phyloP scores from a whole-genome alignment of 2,888 invertebrate species.

The Lobophora halterata region DNA sequence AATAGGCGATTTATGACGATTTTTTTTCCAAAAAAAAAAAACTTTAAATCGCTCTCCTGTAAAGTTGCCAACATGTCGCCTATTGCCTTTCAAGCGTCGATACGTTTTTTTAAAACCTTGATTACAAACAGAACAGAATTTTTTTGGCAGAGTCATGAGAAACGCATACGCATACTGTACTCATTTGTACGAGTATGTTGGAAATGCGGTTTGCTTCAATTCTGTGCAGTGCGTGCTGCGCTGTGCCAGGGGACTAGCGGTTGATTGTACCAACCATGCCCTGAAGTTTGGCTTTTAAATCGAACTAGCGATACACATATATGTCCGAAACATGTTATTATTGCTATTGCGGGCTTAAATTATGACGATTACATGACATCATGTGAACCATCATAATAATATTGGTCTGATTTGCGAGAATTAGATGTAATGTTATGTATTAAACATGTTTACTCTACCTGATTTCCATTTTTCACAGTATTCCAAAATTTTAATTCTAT shows the following conservation, averaged over 20 bases:
- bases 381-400: too few species aligned
- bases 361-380: neutral
- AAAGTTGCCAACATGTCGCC: neutral
- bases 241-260: slow-evolving; percentile 5
- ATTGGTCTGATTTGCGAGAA: too few species aligned
- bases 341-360: neutral
- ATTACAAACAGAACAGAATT: too few species aligned
- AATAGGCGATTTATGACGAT: neutral
- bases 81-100: neutral
- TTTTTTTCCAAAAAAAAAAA: neutral
- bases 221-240: slow-evolving; percentile 1
- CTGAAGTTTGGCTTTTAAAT: slow-evolving; percentile 17
- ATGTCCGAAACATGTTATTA: slow-evolving; percentile 3
- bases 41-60: neutral
- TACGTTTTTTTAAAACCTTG: too few species aligned
- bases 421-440: too few species aligned
- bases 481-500: too few species aligned
- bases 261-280: slow-evolving; percentile 10
- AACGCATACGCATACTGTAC: too few species aligned
- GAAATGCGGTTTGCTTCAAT: too few species aligned
- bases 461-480: too few species aligned
- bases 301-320: slow-evolving; percentile 10
- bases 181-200: too few species aligned
- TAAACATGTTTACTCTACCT: too few species aligned
- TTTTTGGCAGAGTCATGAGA: too few species aligned